Evolutionary conservation across 2,888 invertebrate genomes (phyloP), one percentile per base, ranked within the genome.

Genomic region (Ophion ellenae): DNA sequence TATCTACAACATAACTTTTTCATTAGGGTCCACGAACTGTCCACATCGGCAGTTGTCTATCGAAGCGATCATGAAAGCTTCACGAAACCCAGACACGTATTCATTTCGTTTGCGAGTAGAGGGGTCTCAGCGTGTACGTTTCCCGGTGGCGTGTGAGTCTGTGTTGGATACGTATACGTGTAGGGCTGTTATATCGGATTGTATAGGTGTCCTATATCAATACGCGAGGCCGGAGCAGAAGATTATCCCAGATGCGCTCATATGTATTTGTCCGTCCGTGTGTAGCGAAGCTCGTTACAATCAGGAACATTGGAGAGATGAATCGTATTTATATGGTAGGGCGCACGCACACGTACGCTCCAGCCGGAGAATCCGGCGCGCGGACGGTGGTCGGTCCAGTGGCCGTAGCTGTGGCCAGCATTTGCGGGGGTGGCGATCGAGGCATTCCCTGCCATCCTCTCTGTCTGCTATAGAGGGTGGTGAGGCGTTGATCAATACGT

Each of bases 401-500:
- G 93, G 93, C 93, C 92, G 92, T 92, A 91, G 92, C 92, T 92
- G 93, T 92, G 93, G 93, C 93, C 87, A 89, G 88, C 87, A 87
- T 88, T 91, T 92, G 93, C 91, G 92, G 92, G 92, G 92, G 91
- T 91, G 92, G 91, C 90, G 91, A 93, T 92, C 91, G 91, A 91
- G 89, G 88, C 88, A 88, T 87, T 88, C 88, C 89, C 89, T 88
- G 88, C 87, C 85, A 85, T 85, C 81, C 84, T 85, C 83, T 85
- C 80, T 81, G 83, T 70, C 83, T 69, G 79, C 74, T 87, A 87
- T 89, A 88, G 90, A 91, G 91, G 91, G 93, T 92, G 92, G 93
- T 91, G 93, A 94, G 94, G 93, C 94, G 93, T 94, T 94, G 94
- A 94, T 94, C 94, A 94, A 94, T 94, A 94, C 94, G 93, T 92